phyloP scores from a whole-genome alignment of 2,888 invertebrate species.

The Drosophila nr. fundita region DNA sequence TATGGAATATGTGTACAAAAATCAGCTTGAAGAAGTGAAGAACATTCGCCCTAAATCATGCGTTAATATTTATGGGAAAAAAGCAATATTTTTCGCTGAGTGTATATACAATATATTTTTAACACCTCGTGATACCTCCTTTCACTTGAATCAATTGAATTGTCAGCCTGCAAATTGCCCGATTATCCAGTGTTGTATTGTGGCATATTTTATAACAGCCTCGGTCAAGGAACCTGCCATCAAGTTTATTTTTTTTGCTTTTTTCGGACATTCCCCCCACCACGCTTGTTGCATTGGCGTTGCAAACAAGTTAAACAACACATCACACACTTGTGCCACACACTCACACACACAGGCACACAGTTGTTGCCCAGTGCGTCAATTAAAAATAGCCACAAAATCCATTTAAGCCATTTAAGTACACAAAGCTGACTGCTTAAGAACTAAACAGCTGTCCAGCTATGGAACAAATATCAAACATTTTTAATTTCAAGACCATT shows the following conservation, averaged over 20 bases:
- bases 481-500: slow-evolving; percentile 39
- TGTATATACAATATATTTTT: slow-evolving; percentile 9
- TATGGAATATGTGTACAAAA: neutral
- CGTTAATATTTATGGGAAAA: neutral
- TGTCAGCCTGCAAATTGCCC: slow-evolving; percentile 61
- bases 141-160: slow-evolving; percentile 62
- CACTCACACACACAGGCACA: neutral
- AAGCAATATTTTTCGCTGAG: neutral
- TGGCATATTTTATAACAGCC: slow-evolving; percentile 29
- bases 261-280: slow-evolving; percentile 6
- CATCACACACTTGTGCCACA: neutral
- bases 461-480: slow-evolving; percentile 50
- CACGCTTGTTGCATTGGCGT: slow-evolving; percentile 34
- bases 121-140: slow-evolving; percentile 51
- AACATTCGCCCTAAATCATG: neutral
- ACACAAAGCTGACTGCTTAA: slow-evolving; percentile 30
- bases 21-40: neutral
- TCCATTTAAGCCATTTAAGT: slow-evolving; percentile 46
- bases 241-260: slow-evolving; percentile 13
- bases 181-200: slow-evolving; percentile 47
- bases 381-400: slow-evolving; percentile 60
- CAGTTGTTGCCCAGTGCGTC: slow-evolving; percentile 38
- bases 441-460: slow-evolving; percentile 49
- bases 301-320: slow-evolving; percentile 53
- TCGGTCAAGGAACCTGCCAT: slow-evolving; percentile 67